Percentiles rank a stretch among this genome's conserved stretches.
Conservation (phyloP, 2,113 vertebrate species). For the Labeo rohita region DNA sequence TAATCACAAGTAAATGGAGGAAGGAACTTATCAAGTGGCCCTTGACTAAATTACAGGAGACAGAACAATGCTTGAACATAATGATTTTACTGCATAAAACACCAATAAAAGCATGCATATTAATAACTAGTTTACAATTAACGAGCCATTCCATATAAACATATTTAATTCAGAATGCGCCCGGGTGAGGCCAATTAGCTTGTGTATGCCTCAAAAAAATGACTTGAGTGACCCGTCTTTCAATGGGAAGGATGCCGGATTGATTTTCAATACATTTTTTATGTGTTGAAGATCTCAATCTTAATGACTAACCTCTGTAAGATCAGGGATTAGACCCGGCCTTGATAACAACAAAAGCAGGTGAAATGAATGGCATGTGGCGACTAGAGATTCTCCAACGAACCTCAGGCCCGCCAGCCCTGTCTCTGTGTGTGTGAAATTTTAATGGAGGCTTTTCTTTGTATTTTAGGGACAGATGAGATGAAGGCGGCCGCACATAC, state of each 20-base stretch:
- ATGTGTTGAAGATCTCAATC: constrained; percentile 75
- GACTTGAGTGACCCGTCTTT: constrained; percentile 65
- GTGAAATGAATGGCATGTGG: constrained; percentile 64
- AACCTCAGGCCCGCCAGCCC: constrained; percentile 41
- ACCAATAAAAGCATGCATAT: not conserved
- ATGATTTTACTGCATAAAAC: not conserved
- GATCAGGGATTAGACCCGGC: constrained; percentile 62
- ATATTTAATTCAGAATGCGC: not conserved
- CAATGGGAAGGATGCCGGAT: constrained; percentile 73
- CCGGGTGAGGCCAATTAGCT: constrained; percentile 8
- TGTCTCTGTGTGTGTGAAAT: constrained; percentile 32
- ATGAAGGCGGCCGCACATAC: constrained; percentile 45
- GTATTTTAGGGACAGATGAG: constrained; percentile 35
- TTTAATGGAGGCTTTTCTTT: constrained; percentile 50
- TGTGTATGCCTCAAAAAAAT: constrained; percentile 38
- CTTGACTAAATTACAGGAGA: constrained; percentile 16
- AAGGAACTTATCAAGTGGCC: constrained; percentile 5
- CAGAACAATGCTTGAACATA: not conserved
- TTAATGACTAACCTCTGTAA: constrained; percentile 74
- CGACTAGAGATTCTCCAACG: constrained; percentile 54
- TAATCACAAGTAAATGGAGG: constrained; percentile 14
- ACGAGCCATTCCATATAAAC: not conserved
- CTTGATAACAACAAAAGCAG: constrained; percentile 67
- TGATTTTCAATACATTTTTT: constrained; percentile 77
- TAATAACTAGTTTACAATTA: constrained; percentile 18